Evolutionary conservation across 2,888 invertebrate genomes (phyloP).

Genomic region (Sphaerophoria taeniata): DNA sequence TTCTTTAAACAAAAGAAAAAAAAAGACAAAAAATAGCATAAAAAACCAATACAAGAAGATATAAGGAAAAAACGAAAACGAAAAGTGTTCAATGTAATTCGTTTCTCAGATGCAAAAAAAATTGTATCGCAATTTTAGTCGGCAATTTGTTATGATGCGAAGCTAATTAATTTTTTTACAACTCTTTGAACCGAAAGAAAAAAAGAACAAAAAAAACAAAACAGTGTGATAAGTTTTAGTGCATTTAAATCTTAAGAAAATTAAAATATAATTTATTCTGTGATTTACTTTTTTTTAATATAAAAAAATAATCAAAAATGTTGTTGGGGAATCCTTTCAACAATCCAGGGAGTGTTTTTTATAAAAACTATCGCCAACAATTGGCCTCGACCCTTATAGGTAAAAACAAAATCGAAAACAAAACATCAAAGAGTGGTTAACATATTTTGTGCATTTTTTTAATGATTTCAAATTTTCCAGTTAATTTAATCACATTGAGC

Average conservation of each 20-base stretch:
- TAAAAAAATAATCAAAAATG: constrained; percentile 19
- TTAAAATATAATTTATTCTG: constrained; percentile 17
- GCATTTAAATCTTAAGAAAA: constrained; percentile 9
- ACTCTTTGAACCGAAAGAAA: not conserved
- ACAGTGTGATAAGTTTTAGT: constrained; percentile 21
- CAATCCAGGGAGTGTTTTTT: constrained; percentile 36
- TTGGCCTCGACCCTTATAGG: constrained; percentile 34
- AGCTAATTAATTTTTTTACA: constrained; percentile 13
- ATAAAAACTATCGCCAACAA: constrained; percentile 36
- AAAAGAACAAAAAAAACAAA: not conserved
- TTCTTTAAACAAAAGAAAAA: constrained; percentile 9
- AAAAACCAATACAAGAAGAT: not conserved
- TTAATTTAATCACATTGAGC: constrained; percentile 79
- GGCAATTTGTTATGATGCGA: constrained; percentile 37
- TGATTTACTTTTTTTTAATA: constrained; percentile 3
- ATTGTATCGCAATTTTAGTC: constrained; percentile 34
- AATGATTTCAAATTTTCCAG: constrained; percentile 74
- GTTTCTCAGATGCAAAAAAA: constrained; percentile 17
- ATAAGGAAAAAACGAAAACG: not conserved
- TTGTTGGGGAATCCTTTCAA: constrained; percentile 16
- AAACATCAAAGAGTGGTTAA: not conserved
- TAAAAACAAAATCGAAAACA: not conserved
- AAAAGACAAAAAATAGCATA: not conserved
- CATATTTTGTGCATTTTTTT: not conserved
- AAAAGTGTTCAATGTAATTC: constrained; percentile 32